Base-by-base conservation (phyloP, 64 coral and sea anemone species). In the Montipora efflorescens region DNA sequence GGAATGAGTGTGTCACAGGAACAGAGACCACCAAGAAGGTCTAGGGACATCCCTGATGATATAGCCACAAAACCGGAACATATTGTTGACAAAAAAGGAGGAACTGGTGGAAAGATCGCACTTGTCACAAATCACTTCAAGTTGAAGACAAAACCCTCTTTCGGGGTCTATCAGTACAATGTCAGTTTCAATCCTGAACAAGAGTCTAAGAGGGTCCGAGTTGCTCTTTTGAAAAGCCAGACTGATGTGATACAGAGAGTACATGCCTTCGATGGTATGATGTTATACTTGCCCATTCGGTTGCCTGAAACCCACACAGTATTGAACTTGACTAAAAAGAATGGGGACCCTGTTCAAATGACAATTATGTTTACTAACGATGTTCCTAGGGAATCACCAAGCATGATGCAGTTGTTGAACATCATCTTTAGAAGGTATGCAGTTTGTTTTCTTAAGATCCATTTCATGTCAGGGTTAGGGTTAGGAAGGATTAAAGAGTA, bases 261-360 rank as follows among this genome's bases (percentile, higher is more conserved):
- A 5, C 88, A 88, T 21, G 98, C 98, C 50, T 99, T 99, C 79
- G 98, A 99, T 88, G 98, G 98, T 0, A 99, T 96, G 98, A 87
- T 93, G 6, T 36, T 99, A 12, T 99, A 90, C 49, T 21, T 99
- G 8, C 98, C 98, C 2, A 96, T 19, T 2, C 89, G 94, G 20
- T 79, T 99, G 5, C 86, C 89, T 2, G 98, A 99, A 14, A 3
- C 6, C 0, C 80, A 90, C n/a, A 99, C 95, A 0, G 96, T 92
- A 23, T 50, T 71, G 8, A 66, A 78, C 3, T 23, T 87, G 0
- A 69, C 46, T 1, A 91, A 82, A 20, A 49, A 62, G 2, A 77
- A 88, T 25, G 90, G 90, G 25, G 84, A 93, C 47, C 75, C 84
- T 25, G 95, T 99, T 0, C 79, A 99, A 3, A 87, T 99, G 22